These are phyloP conservation scores for Silurus aristotelis DNA, from an alignment of 2,797 vertebrate genomes.

Conservation along the genomic window DNA sequence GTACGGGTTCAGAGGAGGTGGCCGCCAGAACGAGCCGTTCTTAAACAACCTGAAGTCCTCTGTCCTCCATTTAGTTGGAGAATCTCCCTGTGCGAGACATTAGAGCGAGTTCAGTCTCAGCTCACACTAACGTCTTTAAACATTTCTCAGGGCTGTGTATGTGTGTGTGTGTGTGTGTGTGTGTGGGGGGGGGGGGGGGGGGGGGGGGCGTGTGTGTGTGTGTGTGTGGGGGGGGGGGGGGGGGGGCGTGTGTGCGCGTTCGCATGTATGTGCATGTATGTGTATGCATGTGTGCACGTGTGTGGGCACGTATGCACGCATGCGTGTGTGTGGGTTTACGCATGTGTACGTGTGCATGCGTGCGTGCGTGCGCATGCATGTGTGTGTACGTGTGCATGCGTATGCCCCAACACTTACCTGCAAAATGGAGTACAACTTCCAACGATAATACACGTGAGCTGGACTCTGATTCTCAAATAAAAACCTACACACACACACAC, in stretches of 20 bases:
- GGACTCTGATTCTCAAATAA: conserved; percentile 99
- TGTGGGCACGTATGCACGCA: no score
- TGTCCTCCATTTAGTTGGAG: conserved; percentile 94
- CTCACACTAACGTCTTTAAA: not conserved
- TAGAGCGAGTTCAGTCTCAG: not conserved
- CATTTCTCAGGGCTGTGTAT: not conserved
- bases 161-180: not conserved
- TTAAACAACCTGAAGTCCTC: conserved; percentile 99
- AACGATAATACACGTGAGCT: conserved; percentile 97
- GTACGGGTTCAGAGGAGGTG: conserved; percentile 94
- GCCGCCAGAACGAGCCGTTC: conserved; percentile 96
- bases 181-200: no score
- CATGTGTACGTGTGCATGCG: no score
- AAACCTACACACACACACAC: conserved; percentile 80
- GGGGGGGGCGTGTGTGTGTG: not conserved
- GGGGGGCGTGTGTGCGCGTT: not conserved
- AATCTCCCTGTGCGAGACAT: conserved; percentile 82
- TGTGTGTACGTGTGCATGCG: not conserved
- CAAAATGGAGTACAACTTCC: conserved; percentile 97
- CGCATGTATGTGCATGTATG: not conserved
- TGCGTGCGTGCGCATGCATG: not conserved
- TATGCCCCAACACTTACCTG: conserved; percentile 74
- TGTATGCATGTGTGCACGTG: not conserved
- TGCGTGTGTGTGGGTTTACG: no score
- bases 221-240: no score